Evolutionary conservation across 2,113 vertebrate species (phyloP), one percentile per base, ranked within the genome.

Genomic region (Macrotis lagotis): DNA sequence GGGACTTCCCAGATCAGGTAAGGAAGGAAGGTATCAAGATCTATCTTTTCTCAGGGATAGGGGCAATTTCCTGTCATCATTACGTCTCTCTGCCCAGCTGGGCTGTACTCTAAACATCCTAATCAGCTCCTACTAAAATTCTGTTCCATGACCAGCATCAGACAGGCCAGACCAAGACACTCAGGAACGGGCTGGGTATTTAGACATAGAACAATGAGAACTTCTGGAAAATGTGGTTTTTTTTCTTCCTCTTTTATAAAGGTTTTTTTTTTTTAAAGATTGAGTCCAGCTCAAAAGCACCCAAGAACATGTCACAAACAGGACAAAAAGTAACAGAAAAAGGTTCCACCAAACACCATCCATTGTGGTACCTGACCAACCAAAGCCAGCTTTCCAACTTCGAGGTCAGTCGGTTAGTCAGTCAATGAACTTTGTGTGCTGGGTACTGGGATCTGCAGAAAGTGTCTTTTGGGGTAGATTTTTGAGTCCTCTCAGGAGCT

Each of bases 221-320:
- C 19, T 47, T 52, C 94, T 97, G 97, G 93, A 97, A 96, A 98
- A 98, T 91, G 95, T 90, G 52, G 96, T 89, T 59, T 94, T 59
- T 94, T 51, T 96, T 94, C 94, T 91, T 95, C 48, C 52, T 97
- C 97, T 97, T 97, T 95, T 96, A 96, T 96, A 97, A 98, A 97
- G 98, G 93, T 95, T 94, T 97, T 97, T 97, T 97, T 95, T 94
- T 97, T 97, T 97, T 97, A 97, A 98, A 95, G 97, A 98, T 97
- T 98, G 99, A 99, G 99, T 98, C 99, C 99, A 97, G 99, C 99
- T 99, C 99, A 99, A 98, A 98, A 97, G 97, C 98, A 98, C 96
- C 90, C 91, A 55, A n/a, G 59, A 0, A 22, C 97, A 93, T 98
- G 98, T 97, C 96, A 98, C 98, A 98, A 97, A 97, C 93, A 98